Evolutionary conservation across 2,797 vertebrate species (phyloP).

Genomic region (Setipinna tenuifilis): DNA sequence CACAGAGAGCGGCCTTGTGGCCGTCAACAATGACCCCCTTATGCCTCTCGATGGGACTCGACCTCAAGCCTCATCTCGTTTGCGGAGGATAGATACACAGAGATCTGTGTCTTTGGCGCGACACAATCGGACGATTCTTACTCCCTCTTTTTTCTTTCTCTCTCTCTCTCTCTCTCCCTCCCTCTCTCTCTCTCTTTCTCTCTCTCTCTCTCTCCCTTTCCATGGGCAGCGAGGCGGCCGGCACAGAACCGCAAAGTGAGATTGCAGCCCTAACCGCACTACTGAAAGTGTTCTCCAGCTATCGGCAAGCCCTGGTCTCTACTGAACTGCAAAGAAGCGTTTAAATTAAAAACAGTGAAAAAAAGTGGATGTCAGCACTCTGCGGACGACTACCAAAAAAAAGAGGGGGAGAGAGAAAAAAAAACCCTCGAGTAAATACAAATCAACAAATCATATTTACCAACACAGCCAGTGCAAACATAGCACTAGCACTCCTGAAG

Average conservation of each 20-base stretch:
- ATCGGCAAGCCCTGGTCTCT: neutral
- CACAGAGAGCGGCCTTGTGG: constrained; percentile 21
- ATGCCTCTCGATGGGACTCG: constrained; percentile 16
- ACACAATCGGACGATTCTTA: constrained; percentile 9
- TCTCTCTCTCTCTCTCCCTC: constrained; percentile 25
- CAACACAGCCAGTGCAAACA: constrained; percentile 5
- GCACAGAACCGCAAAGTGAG: neutral
- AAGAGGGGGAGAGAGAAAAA: neutral
- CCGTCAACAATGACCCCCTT: constrained; percentile 18
- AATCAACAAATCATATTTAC: constrained; percentile 18
- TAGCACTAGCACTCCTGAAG: neutral
- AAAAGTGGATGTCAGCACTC: neutral
- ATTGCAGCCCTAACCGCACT: neutral
- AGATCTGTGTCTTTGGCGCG: constrained; percentile 20
- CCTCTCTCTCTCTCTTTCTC: constrained; percentile 24
- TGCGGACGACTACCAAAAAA: neutral
- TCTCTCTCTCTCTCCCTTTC: constrained; percentile 30
- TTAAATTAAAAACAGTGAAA: neutral
- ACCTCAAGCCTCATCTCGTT: constrained; percentile 14
- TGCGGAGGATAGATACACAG: constrained; percentile 24
- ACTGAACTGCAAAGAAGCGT: neutral
- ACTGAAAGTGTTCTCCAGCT: neutral
- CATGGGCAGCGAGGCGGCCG: neutral
- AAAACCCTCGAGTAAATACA: neutral
- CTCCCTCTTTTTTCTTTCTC: constrained; percentile 22